phyloP scores from a whole-genome alignment of 2,113 vertebrate genomes.

The Phaethornis superciliosus region DNA sequence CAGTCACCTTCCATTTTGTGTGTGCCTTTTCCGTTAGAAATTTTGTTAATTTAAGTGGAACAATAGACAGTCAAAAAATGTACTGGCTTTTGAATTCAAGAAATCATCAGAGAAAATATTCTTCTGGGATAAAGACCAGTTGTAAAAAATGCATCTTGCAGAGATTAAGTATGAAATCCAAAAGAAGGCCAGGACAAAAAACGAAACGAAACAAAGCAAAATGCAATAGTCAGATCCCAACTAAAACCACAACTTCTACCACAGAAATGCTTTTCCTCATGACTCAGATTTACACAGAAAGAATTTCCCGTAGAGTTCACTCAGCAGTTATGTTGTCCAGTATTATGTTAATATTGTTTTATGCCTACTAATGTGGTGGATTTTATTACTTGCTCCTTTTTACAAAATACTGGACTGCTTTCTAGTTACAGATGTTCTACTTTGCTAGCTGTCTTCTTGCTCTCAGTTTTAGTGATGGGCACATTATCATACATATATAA shows the following conservation, averaged over 20 bases:
- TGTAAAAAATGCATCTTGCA: neutral
- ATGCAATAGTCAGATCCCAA: neutral
- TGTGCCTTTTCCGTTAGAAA: neutral
- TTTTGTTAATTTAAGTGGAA: neutral
- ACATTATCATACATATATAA: neutral
- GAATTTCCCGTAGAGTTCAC: neutral
- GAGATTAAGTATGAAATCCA: conserved; percentile 7
- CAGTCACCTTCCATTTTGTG: neutral
- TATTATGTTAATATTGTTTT: neutral
- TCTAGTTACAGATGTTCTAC: neutral
- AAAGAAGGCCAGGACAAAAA: neutral
- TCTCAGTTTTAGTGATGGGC: neutral
- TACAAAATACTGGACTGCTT: neutral
- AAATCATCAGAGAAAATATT: neutral
- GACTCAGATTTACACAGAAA: neutral
- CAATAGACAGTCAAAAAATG: neutral
- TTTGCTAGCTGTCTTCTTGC: neutral
- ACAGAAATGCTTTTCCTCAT: neutral
- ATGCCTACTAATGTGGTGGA: neutral
- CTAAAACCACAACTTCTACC: neutral
- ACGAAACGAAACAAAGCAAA: neutral
- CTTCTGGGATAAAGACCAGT: neutral
- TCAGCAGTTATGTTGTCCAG: neutral
- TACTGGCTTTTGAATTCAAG: neutral
- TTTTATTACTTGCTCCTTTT: neutral